Evolutionary conservation across 2,888 invertebrate genomes (phyloP), one percentile per base, ranked within the genome.

Genomic region (Stenichneumon culpator): DNA sequence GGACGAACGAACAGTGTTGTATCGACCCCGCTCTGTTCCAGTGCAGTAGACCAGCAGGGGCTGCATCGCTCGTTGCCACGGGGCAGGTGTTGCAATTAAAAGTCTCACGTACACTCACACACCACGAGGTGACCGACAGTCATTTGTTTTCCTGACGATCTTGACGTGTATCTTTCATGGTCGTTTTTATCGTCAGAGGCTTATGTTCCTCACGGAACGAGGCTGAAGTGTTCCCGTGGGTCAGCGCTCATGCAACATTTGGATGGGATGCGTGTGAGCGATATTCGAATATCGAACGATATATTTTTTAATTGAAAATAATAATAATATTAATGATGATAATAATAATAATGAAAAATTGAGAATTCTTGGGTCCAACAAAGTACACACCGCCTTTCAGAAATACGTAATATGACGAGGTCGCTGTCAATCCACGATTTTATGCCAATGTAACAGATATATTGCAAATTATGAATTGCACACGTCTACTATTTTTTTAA

Each of bases 41-140:
- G 79, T 50, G 73, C 77, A 73, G 80, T 60, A 22, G 63, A 32
- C 39, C 67, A 36, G 70, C 82, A 82, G 81, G 84, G 75, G 54
- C 75, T 70, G 73, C 77, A 54, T 73, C 79, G 79, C 75, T 82
- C 75, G 75, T 79, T 74, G 85, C 79, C 85, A 83, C 74, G 52
- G 83, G 87, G 90, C 93, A 93, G 93, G 93, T 93, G 93, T 88
- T 88, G 90, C 92, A 91, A 93, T 92, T 92, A 92, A 93, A 92
- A 92, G 84, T 87, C 89, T 82, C 85, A 79, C 60, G 60, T 57
- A 82, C 39, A 79, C 57, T 22, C 70, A 16, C 65, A 50, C 39
- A 75, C 57, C 7, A 19, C 19, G n/a, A 50, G 28, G n/a, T 50
- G 68, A 84, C 89, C 89, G 89, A 60, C 86, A 89, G 87, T 91